A percentile compares a stretch with the other conserved stretches of the same genome.
These are phyloP conservation scores for Chromoteleia sp. DNA, from an alignment of 2,888 invertebrate genomes.

Conservation along the genomic window DNA sequence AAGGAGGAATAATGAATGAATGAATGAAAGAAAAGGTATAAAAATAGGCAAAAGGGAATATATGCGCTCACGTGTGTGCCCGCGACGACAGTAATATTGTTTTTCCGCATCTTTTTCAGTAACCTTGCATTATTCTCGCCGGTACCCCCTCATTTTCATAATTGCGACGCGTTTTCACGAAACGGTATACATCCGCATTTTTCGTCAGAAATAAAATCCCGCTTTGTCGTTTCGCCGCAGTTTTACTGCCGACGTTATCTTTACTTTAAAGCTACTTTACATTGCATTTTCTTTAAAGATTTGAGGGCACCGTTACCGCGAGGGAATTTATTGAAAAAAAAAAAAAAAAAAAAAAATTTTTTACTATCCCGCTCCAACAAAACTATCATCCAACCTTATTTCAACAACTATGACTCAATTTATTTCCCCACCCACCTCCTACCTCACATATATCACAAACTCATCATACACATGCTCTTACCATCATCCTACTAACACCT, in stretches of 20 bases:
- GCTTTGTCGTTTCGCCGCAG: constrained; percentile 62
- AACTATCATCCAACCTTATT: too few relatives aligned
- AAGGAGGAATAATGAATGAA: not conserved
- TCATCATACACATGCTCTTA: too few relatives aligned
- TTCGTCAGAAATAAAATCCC: constrained; percentile 58
- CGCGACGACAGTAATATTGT: constrained; percentile 53
- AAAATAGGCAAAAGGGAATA: not conserved
- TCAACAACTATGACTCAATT: too few relatives aligned
- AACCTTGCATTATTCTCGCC: constrained; percentile 47
- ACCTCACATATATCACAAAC: too few relatives aligned
- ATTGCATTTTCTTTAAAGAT: constrained; percentile 48
- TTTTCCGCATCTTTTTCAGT: constrained; percentile 59
- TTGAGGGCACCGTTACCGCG: constrained; percentile 48
- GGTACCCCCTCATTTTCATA: constrained; percentile 59
- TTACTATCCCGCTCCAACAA: too few relatives aligned
- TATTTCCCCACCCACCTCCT: too few relatives aligned
- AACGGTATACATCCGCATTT: constrained; percentile 62
- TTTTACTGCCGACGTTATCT: constrained; percentile 61
- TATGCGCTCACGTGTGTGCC: constrained; percentile 5
- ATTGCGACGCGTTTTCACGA: constrained; percentile 54
- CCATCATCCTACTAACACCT: too few relatives aligned
- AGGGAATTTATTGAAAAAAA: constrained; percentile 10
- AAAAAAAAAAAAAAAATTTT: not conserved
- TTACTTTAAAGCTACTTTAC: constrained; percentile 55
- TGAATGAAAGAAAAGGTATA: not conserved